Evolutionary conservation across 1,140 invertebrate genomes (phyloP).

Genomic region (Anastrepha ludens): DNA sequence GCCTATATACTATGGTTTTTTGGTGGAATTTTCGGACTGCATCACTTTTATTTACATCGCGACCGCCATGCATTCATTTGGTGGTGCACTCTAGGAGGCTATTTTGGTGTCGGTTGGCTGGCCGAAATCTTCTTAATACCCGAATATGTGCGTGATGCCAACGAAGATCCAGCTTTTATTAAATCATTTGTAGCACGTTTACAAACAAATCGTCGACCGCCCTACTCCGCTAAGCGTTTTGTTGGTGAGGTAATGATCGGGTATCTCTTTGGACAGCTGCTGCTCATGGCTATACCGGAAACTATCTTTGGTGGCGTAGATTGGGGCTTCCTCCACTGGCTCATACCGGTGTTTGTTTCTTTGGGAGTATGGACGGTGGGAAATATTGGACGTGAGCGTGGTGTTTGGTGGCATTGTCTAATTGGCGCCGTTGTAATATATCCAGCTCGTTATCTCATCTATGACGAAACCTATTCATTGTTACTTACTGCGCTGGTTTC

Average conservation of each 20-base stretch:
- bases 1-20: conserved; percentile 91
- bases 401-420: conserved; percentile 81
- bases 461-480: conserved; percentile 82
- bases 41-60: conserved; percentile 92
- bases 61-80: conserved; percentile 94
- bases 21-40: conserved; percentile 90
- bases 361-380: conserved; percentile 91
- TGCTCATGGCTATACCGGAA: conserved; percentile 85
- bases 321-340: conserved; percentile 81
- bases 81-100: conserved; percentile 90
- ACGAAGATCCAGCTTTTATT: conserved; percentile 84
- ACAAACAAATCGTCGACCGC: conserved; percentile 82
- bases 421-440: conserved; percentile 82
- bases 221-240: conserved; percentile 86
- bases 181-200: conserved; percentile 80
- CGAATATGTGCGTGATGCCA: conserved; percentile 90
- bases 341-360: conserved; percentile 83
- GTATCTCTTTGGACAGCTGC: conserved; percentile 86
- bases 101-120: conserved; percentile 89
- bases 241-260: conserved; percentile 85
- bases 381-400: conserved; percentile 89
- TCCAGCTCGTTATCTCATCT: conserved; percentile 80
- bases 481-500: conserved; percentile 80
- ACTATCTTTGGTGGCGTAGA: conserved; percentile 83
- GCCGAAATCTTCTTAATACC: conserved; percentile 90